These are phyloP conservation scores for Temnothorax rugatulus DNA, from an alignment of 2,888 invertebrate species.

Conservation along the genomic window DNA sequence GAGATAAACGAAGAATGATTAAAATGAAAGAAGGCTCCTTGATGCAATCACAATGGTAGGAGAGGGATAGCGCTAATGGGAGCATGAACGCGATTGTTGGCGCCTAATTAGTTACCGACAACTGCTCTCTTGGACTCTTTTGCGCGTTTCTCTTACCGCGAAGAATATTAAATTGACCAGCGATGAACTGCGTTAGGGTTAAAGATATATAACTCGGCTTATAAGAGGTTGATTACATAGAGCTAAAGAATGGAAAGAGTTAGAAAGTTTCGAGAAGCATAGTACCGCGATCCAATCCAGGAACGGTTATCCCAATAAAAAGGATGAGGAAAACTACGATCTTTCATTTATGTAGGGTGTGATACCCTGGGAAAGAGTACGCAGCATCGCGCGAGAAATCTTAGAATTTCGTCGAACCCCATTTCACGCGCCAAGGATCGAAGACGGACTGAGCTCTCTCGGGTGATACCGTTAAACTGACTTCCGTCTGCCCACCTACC, in stretches of 20 bases:
- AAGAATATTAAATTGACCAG: not conserved
- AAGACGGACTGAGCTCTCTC: constrained; percentile 73
- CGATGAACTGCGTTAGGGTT: not conserved
- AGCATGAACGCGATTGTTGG: not conserved
- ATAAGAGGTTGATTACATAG: not conserved
- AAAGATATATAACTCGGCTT: not conserved
- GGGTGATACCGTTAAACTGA: constrained; percentile 84
- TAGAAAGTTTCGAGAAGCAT: constrained; percentile 1
- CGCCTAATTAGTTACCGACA: not conserved
- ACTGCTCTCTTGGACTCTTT: not conserved
- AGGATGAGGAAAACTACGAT: not conserved
- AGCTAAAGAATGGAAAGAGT: not conserved
- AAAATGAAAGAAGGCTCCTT: constrained; percentile 2
- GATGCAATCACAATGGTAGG: not conserved
- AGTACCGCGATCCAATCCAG: not conserved
- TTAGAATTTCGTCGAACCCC: constrained; percentile 67
- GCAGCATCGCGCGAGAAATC: constrained; percentile 11
- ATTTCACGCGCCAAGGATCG: constrained; percentile 74
- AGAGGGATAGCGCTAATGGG: not conserved
- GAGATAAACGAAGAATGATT: constrained; percentile 4
- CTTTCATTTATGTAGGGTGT: not conserved
- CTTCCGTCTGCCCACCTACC: constrained; percentile 84
- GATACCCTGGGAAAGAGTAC: not conserved
- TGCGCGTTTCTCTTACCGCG: not conserved
- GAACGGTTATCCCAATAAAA: not conserved